Base-by-base conservation (phyloP, 2,113 vertebrate species). In the Silurus glanis region DNA sequence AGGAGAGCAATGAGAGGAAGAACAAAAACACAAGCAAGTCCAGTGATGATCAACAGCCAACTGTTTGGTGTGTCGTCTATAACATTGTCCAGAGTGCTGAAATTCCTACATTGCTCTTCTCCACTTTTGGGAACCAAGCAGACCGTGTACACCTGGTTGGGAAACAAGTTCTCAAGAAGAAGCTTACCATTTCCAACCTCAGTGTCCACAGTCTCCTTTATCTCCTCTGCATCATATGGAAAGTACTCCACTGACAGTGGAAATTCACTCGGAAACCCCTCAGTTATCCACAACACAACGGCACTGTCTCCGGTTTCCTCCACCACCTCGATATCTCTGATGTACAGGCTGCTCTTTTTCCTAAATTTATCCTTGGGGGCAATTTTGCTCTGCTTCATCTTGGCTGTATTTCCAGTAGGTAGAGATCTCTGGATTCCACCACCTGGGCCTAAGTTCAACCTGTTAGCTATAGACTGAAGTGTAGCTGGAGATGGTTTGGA, bases 81-180 rank as follows among this genome's bases (percentile, higher is more conserved):
- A 0, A 72, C 80, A 3, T 87, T 88, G 12, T 91, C 89, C 58
- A 95, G 89, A 0, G 97, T 99, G 88, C 95, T 95, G 90, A 99
- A 99, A 87, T 96, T 93, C 89, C 97, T 87, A 87, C 97, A 99
- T n/a, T 97, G 97, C 67, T 98, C 96, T 89, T 96, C 95, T 6
- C 91, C 94, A 0, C 94, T 96, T 92, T 96, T 96, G 17, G 95
- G 95, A 55, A 96, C 93, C 17, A 99, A 95, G 84, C 98, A 99
- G 2, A 97, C 97, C 16, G 96, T 95, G 80, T 99, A 99, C 51
- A 95, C 95, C 88, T 94, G 94, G 2, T 95, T 95, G 0, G 97
- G 93, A 0, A 95, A 93, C 81, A 99, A 90, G 72, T 96, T 96
- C 59, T 96, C 95, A 9, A 99, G 93, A 9, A 96, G 95, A 53